Conservation (phyloP, 2,113 vertebrate species). For the Mola mola region DNA sequence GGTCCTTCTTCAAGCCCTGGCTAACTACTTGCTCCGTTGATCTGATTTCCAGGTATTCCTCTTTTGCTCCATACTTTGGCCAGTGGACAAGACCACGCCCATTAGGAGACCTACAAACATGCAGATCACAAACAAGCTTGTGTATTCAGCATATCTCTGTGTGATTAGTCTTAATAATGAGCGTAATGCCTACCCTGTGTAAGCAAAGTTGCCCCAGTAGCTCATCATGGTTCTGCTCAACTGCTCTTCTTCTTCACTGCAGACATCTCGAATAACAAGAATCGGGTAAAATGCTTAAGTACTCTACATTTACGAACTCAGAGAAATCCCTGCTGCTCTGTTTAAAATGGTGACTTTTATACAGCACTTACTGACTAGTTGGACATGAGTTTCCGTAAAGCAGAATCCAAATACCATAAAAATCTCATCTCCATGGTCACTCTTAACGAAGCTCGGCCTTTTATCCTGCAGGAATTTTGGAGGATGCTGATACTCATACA, state of each 20-base stretch:
- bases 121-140: not conserved
- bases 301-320: no score
- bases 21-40: constrained; percentile 54
- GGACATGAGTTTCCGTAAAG: constrained; percentile 77
- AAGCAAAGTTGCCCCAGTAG: constrained; percentile 85
- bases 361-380: constrained; percentile 44
- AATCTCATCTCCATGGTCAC: constrained; percentile 87
- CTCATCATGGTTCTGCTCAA: constrained; percentile 75
- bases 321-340: not conserved
- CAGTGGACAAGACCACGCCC: constrained; percentile 70
- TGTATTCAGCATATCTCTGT: not conserved
- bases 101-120: constrained; percentile 73
- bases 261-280: constrained; percentile 53
- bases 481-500: constrained; percentile 88
- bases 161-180: no score
- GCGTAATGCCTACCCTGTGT: constrained; percentile 71
- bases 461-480: constrained; percentile 43
- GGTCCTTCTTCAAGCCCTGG: constrained; percentile 67
- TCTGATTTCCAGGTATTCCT: constrained; percentile 69
- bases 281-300: constrained; percentile 8
- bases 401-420: constrained; percentile 84
- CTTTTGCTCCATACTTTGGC: constrained; percentile 73
- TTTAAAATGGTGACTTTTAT: not conserved
- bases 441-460: constrained; percentile 83
- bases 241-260: constrained; percentile 70